A percentile compares a stretch with the other conserved stretches of the same genome.
Conservation (phyloP, 2,888 invertebrate species). For the Ochropleura plecta region DNA sequence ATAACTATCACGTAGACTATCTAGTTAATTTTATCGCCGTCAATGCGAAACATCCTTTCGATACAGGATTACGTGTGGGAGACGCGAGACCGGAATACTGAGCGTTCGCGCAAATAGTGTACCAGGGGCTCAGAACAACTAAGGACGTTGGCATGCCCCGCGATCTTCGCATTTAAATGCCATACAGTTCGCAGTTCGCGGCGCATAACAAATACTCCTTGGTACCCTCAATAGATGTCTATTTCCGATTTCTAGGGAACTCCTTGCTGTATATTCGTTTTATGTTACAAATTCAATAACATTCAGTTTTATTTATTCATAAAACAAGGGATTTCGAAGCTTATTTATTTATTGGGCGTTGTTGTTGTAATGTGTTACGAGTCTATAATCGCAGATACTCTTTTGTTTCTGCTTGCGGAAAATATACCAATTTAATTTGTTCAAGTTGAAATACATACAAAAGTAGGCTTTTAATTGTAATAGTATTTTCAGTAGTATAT, state of each 20-base stretch:
- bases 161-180: constrained; percentile 76
- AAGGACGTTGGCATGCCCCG: constrained; percentile 77
- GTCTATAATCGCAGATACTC: not conserved
- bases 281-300: constrained; percentile 53
- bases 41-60: constrained; percentile 68
- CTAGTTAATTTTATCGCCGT: constrained; percentile 59
- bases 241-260: constrained; percentile 71
- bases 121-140: constrained; percentile 60
- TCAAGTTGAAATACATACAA: not conserved
- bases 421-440: not conserved
- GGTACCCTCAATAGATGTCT: constrained; percentile 65
- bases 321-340: constrained; percentile 1
- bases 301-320: constrained; percentile 34
- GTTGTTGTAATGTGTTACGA: constrained; percentile 24
- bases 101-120: constrained; percentile 49
- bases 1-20: constrained; percentile 46
- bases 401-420: not conserved
- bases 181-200: constrained; percentile 69
- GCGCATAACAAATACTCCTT: constrained; percentile 71
- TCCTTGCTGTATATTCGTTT: constrained; percentile 45
- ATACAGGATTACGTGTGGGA: constrained; percentile 71
- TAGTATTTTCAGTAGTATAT: constrained; percentile 2
- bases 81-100: constrained; percentile 67
- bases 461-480: not conserved
- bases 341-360: constrained; percentile 36